A percentile compares a stretch with the other conserved stretches of the same genome.
Evolutionary conservation across 2,888 invertebrate species (phyloP).

Genomic region (Octonoba sinensis): DNA sequence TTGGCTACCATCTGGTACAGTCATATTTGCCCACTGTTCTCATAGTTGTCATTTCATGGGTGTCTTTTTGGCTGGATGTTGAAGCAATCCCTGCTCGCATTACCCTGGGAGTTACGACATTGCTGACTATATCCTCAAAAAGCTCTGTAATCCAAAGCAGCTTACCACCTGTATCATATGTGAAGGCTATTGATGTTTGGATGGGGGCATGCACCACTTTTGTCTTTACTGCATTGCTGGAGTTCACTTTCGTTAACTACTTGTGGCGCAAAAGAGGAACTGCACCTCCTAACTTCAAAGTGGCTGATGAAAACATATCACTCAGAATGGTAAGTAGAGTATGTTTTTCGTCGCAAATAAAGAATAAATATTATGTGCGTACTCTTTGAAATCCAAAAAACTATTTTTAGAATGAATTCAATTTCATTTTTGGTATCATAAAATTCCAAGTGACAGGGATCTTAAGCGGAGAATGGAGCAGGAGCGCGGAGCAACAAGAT

Average conservation of each 20-base stretch:
- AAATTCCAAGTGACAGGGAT: too few species aligned
- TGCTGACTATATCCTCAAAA: slow-evolving; percentile 69
- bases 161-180: slow-evolving; percentile 66
- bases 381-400: too few species aligned
- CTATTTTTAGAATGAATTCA: too few species aligned
- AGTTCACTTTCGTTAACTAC: slow-evolving; percentile 74
- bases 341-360: background rate
- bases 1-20: slow-evolving; percentile 69
- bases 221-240: slow-evolving; percentile 73
- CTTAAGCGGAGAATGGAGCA: too few species aligned
- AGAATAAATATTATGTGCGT: too few species aligned
- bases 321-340: slow-evolving; percentile 44
- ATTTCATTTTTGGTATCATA: too few species aligned
- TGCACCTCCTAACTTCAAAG: slow-evolving; percentile 46
- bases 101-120: slow-evolving; percentile 69
- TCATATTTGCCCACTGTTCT: slow-evolving; percentile 69
- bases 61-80: slow-evolving; percentile 70
- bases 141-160: slow-evolving; percentile 67
- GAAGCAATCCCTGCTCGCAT: slow-evolving; percentile 70
- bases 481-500: too few species aligned
- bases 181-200: slow-evolving; percentile 70
- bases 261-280: slow-evolving; percentile 70
- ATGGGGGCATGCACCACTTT: slow-evolving; percentile 71
- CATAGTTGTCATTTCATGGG: slow-evolving; percentile 70
- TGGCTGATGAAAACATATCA: slow-evolving; percentile 62